Evolutionary conservation across 2,888 invertebrate species (phyloP).

Genomic region (Drosophila cracens): DNA sequence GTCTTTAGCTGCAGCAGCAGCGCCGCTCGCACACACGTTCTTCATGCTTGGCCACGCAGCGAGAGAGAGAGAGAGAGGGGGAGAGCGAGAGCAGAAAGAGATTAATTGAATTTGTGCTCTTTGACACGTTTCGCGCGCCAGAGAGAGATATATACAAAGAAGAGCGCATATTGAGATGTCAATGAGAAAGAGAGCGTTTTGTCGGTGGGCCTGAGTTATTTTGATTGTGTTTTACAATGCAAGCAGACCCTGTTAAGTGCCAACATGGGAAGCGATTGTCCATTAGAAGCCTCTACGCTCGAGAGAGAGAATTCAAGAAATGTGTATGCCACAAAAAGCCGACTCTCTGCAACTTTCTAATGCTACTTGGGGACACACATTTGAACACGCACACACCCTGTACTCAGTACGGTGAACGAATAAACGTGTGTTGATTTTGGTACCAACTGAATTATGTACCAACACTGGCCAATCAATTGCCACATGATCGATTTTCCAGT

Average conservation of each 20-base stretch:
- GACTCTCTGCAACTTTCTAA: background rate
- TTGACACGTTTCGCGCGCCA: conserved; percentile 18
- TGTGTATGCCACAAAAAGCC: background rate
- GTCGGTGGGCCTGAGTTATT: conserved; percentile 32
- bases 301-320: background rate
- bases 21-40: conserved; percentile 25
- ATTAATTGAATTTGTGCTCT: conserved; percentile 21
- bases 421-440: background rate
- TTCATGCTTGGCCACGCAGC: conserved; percentile 33
- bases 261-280: background rate
- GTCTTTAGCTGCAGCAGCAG: conserved; percentile 25
- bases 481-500: background rate
- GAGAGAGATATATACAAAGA: conserved; percentile 2
- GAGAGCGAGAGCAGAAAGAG: conserved; percentile 9
- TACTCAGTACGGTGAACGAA: background rate
- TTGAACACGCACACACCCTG: background rate
- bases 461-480: background rate
- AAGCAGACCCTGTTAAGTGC: conserved; percentile 19
- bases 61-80: background rate
- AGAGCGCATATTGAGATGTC: conserved; percentile 1
- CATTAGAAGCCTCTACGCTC: background rate
- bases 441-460: background rate
- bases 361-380: background rate
- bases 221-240: conserved; percentile 9
- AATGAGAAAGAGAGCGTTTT: conserved; percentile 4